These are phyloP conservation scores for Drosophila eugracilis DNA, from an alignment of 1,140 invertebrate species.

Conservation along the genomic window DNA sequence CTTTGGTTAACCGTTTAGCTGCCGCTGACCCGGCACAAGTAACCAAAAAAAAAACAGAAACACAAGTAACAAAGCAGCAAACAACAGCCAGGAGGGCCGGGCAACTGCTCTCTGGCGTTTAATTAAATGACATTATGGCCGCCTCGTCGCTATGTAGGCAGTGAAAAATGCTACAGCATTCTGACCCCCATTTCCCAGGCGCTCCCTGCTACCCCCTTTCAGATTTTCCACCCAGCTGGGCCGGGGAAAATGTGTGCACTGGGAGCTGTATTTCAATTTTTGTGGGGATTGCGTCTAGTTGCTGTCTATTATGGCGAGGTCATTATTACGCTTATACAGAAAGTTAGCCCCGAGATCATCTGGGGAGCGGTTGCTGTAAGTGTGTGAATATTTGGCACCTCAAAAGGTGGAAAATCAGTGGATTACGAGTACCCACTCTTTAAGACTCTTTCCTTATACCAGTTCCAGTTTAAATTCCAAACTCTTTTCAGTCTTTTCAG, in stretches of 20 bases:
- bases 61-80: slow-evolving; percentile 32
- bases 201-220: no score
- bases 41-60: slow-evolving; percentile 24
- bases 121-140: slow-evolving; percentile 83
- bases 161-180: slow-evolving; percentile 63
- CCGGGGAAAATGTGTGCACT: slow-evolving; percentile 58
- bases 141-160: slow-evolving; percentile 57
- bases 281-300: slow-evolving; percentile 59
- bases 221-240: slow-evolving; percentile 18
- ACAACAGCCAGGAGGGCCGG: slow-evolving; percentile 34
- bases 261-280: slow-evolving; percentile 80
- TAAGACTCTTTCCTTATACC: no score
- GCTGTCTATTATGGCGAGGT: slow-evolving; percentile 56
- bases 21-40: slow-evolving; percentile 60
- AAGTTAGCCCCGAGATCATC: slow-evolving; percentile 40
- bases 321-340: slow-evolving; percentile 56
- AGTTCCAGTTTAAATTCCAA: slow-evolving; percentile 7
- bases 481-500: neutral
- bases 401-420: slow-evolving; percentile 6
- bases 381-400: slow-evolving; percentile 49
- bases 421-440: no score
- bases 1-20: slow-evolving; percentile 81
- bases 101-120: slow-evolving; percentile 80
- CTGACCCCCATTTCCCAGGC: slow-evolving; percentile 35
- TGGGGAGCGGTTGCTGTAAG: slow-evolving; percentile 24